Evolutionary conservation across 1,140 invertebrate species (phyloP).

Genomic region (Bombus fervidus): DNA sequence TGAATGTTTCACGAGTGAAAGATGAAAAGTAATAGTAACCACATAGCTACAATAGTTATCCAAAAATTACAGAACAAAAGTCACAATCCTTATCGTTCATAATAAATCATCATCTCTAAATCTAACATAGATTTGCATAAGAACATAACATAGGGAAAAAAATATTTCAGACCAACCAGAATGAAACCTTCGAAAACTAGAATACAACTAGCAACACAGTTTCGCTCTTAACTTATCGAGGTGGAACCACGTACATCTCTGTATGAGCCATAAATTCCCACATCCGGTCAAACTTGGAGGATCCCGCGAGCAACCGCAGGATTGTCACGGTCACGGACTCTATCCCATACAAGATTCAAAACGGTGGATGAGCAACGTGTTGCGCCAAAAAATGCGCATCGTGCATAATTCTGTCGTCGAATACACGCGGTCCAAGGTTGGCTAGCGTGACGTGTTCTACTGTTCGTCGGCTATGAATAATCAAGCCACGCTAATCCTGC

Average conservation of each 20-base stretch:
- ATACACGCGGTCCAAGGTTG: too few species aligned
- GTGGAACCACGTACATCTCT: background rate
- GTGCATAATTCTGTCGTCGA: slow-evolving; percentile 13
- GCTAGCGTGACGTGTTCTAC: background rate
- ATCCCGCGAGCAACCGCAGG: background rate
- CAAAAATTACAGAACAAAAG: too few species aligned
- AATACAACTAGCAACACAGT: background rate
- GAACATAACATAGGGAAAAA: background rate
- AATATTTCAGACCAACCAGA: background rate
- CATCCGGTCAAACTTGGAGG: slow-evolving; percentile 1
- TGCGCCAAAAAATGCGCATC: background rate
- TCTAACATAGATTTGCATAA: too few species aligned
- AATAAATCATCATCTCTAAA: background rate
- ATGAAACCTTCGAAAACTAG: background rate
- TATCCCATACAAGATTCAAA: background rate
- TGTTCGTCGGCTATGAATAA: slow-evolving; percentile 10
- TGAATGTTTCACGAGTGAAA: too few species aligned
- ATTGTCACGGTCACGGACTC: background rate
- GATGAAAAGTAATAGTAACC: too few species aligned
- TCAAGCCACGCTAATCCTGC: background rate
- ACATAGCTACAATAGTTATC: too few species aligned
- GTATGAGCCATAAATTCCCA: background rate
- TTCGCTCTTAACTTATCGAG: too few species aligned
- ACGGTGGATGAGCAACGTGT: background rate
- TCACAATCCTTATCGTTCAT: too few species aligned